phyloP scores from a whole-genome alignment of 1,140 invertebrate genomes.

The Chymomyza costata region DNA sequence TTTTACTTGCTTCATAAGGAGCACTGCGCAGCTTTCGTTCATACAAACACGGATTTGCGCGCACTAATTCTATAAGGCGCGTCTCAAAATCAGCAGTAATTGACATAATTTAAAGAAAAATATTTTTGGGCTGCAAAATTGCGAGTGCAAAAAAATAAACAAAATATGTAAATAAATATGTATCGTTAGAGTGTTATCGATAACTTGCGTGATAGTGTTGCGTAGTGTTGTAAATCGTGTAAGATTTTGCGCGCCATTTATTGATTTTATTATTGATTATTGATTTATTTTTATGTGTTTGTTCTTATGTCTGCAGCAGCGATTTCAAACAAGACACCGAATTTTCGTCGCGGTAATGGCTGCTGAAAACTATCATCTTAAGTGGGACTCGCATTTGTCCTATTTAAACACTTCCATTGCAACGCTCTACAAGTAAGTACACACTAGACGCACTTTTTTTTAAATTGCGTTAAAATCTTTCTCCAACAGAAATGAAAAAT shows the following conservation, averaged over 20 bases:
- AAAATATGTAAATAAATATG: too few relatives aligned
- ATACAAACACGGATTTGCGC: slow-evolving; percentile 50
- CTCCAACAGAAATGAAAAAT: slow-evolving; percentile 79
- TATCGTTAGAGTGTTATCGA: neutral
- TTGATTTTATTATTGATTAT: slow-evolving; percentile 60
- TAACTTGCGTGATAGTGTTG: slow-evolving; percentile 9
- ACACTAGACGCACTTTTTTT: neutral
- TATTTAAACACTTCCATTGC: slow-evolving; percentile 88
- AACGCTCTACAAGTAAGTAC: slow-evolving; percentile 80
- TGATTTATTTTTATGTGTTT: slow-evolving; percentile 3
- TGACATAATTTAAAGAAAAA: too few relatives aligned
- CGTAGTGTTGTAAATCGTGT: slow-evolving; percentile 3
- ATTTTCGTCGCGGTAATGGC: slow-evolving; percentile 48
- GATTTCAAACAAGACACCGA: slow-evolving; percentile 1
- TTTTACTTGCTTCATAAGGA: slow-evolving; percentile 42
- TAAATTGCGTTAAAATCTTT: neutral
- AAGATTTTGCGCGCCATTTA: slow-evolving; percentile 31
- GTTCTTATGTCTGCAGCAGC: slow-evolving; percentile 1
- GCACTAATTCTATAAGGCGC: slow-evolving; percentile 48
- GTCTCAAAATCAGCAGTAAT: slow-evolving; percentile 31
- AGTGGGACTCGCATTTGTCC: slow-evolving; percentile 89
- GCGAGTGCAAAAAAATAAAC: slow-evolving; percentile 19
- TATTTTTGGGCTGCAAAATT: slow-evolving; percentile 3
- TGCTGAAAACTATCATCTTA: slow-evolving; percentile 88
- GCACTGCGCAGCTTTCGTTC: slow-evolving; percentile 35